Percentiles rank a stretch among this genome's conserved stretches.
These are phyloP conservation scores for Ataeniobius toweri DNA, from an alignment of 2,797 vertebrate genomes.

Conservation along the genomic window DNA sequence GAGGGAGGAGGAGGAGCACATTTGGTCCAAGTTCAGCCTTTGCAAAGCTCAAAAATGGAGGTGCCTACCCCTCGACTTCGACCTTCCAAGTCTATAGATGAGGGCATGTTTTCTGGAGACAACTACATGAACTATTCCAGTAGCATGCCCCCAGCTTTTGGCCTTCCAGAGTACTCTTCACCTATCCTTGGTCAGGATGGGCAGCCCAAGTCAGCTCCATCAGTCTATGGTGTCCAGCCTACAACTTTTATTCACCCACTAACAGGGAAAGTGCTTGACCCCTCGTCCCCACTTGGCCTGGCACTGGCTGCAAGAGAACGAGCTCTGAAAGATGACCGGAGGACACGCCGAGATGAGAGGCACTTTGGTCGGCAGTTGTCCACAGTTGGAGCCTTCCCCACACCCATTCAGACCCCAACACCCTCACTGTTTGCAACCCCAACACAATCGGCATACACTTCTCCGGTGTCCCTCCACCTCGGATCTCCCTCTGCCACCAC, in stretches of 20 bases:
- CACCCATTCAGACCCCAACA: constrained; percentile 75
- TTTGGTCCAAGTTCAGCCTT: constrained; percentile 68
- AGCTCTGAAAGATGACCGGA: constrained; percentile 87
- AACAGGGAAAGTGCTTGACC: constrained; percentile 92
- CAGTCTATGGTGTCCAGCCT: constrained; percentile 72
- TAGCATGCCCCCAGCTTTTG: constrained; percentile 86
- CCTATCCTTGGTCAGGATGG: constrained; percentile 74
- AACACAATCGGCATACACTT: constrained; percentile 75
- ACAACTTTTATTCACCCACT: constrained; percentile 92
- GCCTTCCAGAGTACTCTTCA: constrained; percentile 81
- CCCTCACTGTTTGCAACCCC: constrained; percentile 77
- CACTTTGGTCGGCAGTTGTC: constrained; percentile 83
- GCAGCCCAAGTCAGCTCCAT: constrained; percentile 78
- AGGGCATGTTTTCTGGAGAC: constrained; percentile 91
- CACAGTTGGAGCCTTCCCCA: constrained; percentile 76
- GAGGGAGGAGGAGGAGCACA: constrained; percentile 46
- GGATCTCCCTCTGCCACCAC: constrained; percentile 73
- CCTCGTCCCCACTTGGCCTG: constrained; percentile 88
- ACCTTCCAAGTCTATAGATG: constrained; percentile 93
- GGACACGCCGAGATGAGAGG: constrained; percentile 80
- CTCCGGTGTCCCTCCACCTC: constrained; percentile 76
- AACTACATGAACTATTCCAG: constrained; percentile 84
- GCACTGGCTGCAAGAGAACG: constrained; percentile 90
- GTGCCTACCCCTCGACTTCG: constrained; percentile 83
- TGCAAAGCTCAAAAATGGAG: constrained; percentile 77